Evolutionary conservation across 2,888 invertebrate species (phyloP).

Genomic region (Cheilosia scutellata): DNA sequence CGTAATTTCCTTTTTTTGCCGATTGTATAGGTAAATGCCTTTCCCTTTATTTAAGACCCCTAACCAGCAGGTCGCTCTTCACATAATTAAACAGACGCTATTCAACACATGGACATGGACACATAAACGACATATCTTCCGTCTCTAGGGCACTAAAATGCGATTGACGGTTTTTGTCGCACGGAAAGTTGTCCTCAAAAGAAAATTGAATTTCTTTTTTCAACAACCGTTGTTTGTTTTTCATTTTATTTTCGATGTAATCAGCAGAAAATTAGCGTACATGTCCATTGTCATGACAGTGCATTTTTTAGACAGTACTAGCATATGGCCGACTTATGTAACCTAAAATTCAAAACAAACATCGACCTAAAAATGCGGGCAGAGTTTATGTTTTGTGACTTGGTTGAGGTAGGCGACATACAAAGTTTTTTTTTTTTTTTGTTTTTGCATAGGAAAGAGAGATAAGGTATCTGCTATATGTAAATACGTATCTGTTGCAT

Average conservation of each 20-base stretch:
- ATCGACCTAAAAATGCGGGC: conserved; percentile 40
- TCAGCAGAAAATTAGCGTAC: conserved; percentile 59
- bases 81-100: conserved; percentile 27
- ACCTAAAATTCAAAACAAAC: conserved; percentile 33
- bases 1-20: conserved; percentile 5
- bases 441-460: neutral
- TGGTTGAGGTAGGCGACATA: neutral
- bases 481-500: neutral
- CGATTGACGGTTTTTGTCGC: neutral
- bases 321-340: conserved; percentile 24
- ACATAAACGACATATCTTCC: neutral
- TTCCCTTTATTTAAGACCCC: neutral
- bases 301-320: conserved; percentile 9
- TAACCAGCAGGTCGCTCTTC: conserved; percentile 33
- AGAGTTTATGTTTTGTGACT: neutral
- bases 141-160: neutral
- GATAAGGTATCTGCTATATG: neutral
- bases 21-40: conserved; percentile 12
- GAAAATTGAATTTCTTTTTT: conserved; percentile 34
- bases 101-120: neutral
- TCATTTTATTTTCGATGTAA: conserved; percentile 25
- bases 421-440: neutral
- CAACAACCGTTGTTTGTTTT: conserved; percentile 11
- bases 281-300: conserved; percentile 34
- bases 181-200: conserved; percentile 33